Evolutionary conservation across 1,140 invertebrate species (phyloP).

Genomic region (Lysiphlebus fabarum): DNA sequence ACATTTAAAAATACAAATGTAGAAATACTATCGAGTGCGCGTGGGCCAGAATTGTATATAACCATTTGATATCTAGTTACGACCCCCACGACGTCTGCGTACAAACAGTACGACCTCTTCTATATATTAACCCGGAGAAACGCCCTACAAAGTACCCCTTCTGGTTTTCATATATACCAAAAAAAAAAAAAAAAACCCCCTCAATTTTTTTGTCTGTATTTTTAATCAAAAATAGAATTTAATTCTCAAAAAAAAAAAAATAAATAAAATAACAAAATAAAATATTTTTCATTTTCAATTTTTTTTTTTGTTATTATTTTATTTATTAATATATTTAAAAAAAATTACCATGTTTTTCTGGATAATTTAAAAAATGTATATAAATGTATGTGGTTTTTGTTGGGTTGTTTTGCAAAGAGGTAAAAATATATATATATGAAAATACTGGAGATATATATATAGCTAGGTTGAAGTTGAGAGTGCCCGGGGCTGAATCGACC

Average conservation of each 20-base stretch:
- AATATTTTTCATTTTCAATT: too few species aligned
- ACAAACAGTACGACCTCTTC: conserved; percentile 24
- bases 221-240: neutral
- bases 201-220: neutral
- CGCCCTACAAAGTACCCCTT: conserved; percentile 27
- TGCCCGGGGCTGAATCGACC: conserved; percentile 52
- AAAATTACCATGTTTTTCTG: neutral
- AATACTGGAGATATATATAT: conserved; percentile 52
- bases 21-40: conserved; percentile 48
- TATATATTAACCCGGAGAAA: conserved; percentile 23
- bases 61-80: too few species aligned
- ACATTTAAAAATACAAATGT: conserved; percentile 46
- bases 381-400: conserved; percentile 11
- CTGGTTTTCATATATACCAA: conserved; percentile 20
- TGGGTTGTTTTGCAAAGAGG: conserved; percentile 28
- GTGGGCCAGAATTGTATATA: conserved; percentile 19
- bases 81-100: conserved; percentile 29
- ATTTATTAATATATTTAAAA: too few species aligned
- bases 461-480: conserved; percentile 48
- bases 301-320: too few species aligned
- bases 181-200: too few species aligned
- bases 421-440: conserved; percentile 30
- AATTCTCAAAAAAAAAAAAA: neutral
- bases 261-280: too few species aligned
- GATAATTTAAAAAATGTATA: neutral